Conservation (phyloP, 2,888 invertebrate genomes). For the Harmothoe impar region DNA sequence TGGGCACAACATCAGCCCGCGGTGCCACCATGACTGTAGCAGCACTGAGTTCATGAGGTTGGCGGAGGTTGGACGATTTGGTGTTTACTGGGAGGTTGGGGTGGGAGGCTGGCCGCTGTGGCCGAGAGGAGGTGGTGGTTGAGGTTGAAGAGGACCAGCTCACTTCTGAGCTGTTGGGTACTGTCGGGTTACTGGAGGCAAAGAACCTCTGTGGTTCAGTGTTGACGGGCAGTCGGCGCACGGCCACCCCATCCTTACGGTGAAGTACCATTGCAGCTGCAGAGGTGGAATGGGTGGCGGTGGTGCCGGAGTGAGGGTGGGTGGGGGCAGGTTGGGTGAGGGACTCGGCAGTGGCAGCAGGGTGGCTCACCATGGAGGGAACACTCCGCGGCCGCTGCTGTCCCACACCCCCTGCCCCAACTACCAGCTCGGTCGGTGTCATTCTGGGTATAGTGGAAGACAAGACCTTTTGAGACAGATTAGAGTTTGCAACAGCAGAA, state of each 20-base stretch:
- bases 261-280: neutral
- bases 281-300: slow-evolving; percentile 7
- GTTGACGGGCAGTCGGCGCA: slow-evolving; percentile 36
- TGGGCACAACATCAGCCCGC: slow-evolving; percentile 22
- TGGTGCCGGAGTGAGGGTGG: neutral
- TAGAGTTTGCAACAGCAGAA: too few species aligned
- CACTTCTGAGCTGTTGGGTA: neutral
- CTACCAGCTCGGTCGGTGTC: neutral
- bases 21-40: neutral
- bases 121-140: neutral
- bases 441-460: neutral
- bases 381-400: slow-evolving; percentile 6
- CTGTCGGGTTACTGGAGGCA: neutral
- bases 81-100: slow-evolving; percentile 40
- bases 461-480: slow-evolving; percentile 36
- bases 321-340: neutral
- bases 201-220: slow-evolving; percentile 56
- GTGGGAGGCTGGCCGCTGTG: slow-evolving; percentile 38
- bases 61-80: slow-evolving; percentile 42
- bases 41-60: neutral
- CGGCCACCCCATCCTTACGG: neutral
- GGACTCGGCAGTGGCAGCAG: neutral
- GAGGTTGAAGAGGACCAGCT: neutral
- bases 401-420: neutral
- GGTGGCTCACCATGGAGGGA: slow-evolving; percentile 14